Base-by-base conservation (phyloP, 2,113 vertebrate genomes). In the Xerus inauris region DNA sequence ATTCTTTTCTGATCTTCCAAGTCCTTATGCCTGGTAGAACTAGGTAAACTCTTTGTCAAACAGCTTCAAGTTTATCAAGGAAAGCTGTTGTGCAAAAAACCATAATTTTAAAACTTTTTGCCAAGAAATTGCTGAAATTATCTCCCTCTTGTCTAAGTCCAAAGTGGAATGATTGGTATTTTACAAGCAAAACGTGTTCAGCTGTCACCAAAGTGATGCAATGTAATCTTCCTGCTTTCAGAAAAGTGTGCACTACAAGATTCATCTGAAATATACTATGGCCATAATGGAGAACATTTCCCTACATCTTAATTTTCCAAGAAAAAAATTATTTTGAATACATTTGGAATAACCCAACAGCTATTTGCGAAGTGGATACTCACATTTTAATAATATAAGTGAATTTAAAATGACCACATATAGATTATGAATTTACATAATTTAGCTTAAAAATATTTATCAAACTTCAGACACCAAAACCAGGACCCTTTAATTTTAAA, bases 121-220 rank as follows among this genome's bases (percentile, higher is more conserved):
- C 45, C 89, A 77, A 67, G 82, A 95, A 95, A 97, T 84, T 94
- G 84, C 91, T 96, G 54, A 97, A 96, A 95, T 96, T 94, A 89
- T 97, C 54, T 84, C 38, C 51, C 88, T 85, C 95, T 95, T 82
- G 47, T 91, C 69, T 92, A 82, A 57, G 65, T 94, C 80, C 95
- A 92, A 87, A 97, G 51, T 91, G 54, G 54, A 76, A 75, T 91
- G 87, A 94, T 81, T 93, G 59, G 76, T 96, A 30, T 92, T 96
- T 93, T 93, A 92, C 94, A 96, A 96, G 83, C 89, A 93, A 87
- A 94, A 67, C 6, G 2, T 71, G 35, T 79, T 97, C 86, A 93
- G 67, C 75, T 96, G 83, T 94, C 83, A 89, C 30, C 42, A 82
- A 65, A 95, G 59, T 95, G 69, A 62, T 83, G 26, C 49, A 84